Evolutionary conservation across 2,888 invertebrate species (phyloP), one percentile per base, ranked within the genome.

Genomic region (Tillus elongatus): DNA sequence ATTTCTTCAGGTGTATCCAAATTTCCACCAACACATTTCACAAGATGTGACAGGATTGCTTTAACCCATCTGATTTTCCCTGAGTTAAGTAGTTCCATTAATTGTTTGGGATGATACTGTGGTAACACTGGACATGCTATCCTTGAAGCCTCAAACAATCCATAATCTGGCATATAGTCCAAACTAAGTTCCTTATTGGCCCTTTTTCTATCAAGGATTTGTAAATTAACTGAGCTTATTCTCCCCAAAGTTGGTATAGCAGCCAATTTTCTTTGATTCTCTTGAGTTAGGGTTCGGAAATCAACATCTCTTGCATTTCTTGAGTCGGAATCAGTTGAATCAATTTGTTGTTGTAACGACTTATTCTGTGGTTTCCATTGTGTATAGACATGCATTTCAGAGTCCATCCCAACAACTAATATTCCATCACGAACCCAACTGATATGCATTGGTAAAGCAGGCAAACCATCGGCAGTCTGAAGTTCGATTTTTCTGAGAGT

Each of bases 361-460:
- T 52, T 51, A 38, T 61, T 58, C 53, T 81, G 78, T 0, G 88
- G 84, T 56, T 87, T 87, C 97, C 97, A 98, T 58, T 98, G 98
- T 1, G 95, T 93, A 61, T 96, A 98, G 0, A 98, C 95, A 57
- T 97, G 95, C 93, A 98, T 96, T 64, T 98, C 98, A 2, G 95
- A 96, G 61, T 97, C 95, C 96, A 98, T 96, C 2, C 97, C 98
- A 1, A 98, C 95, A 0, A 99, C 92, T 1, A 98, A 69, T 46
- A 98, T 91, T 1, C 97, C 97, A 58, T 97, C 97, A 13, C 98
- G 75, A 1, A 97, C 60, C 97, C 98, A 99, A 2, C 93, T 93
- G 53, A 97, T 87, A 62, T 96, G 93, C 88, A 97, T 97, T 0
- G 98, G 98, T 32, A 98, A 66, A 0, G 97, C 96, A 1, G 95